Base-by-base conservation (phyloP, 2,888 invertebrate species). In the Aphidius colemani region DNA sequence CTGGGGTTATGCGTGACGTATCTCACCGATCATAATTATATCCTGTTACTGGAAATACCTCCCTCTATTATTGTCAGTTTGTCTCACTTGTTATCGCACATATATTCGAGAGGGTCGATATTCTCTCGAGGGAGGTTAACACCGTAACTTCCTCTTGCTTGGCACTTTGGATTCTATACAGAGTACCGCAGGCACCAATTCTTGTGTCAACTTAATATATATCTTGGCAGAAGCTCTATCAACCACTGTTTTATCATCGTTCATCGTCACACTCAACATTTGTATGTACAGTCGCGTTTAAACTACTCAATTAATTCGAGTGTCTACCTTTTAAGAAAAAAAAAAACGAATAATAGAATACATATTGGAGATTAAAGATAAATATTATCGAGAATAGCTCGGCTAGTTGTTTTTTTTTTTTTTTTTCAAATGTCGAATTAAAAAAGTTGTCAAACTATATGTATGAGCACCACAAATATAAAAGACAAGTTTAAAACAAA, bases 11-110 rank as follows among this genome's bases (percentile, higher is more conserved):
- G 74, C 80, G 77, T 82, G 81, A 82, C 80, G 79, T 82, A 82
- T 82, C 82, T 81, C 80, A 81, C 81, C 78, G 80, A 82, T 82
- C 82, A 82, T 81, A 82, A 82, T 82, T 82, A 82, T 79, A 79
- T 79, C 79, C 79, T 74, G 79, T 77, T 79, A 77, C 77, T 70
- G 66, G 70, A 76, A 73, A 76, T 73, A 70, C 72, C 66, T 66
- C 63, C 67, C 53, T 40, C 39, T 41, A 40, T 41, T n/a, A 11
- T 10, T 40, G 9, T 49, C 11, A 18, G 8, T 44, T 49, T 40
- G 10, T 59, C 48, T 39, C 56, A 57, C 64, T 57, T 57, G 45
- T 57, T 57, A 45, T 57, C 57, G 39, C 46, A 30, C 57, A 46
- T 40, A 39, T 57, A 57, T 57, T 7, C 46, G 46, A 45, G 45